These are phyloP conservation scores for Clavelina lepadiformis DNA, from an alignment of 23 tunicate species.

Conservation along the genomic window DNA sequence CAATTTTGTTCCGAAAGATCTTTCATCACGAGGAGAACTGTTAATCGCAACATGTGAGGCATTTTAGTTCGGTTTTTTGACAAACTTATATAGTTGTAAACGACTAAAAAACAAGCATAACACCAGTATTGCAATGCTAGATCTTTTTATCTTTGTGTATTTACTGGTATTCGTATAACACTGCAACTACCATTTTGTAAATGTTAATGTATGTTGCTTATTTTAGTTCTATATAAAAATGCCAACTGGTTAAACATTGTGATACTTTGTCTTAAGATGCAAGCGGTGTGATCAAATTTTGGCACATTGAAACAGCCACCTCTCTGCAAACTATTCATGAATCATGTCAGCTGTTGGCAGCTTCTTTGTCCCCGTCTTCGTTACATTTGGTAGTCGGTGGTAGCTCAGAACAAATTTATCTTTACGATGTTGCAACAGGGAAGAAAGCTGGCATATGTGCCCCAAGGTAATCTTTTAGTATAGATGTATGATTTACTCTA, in stretches of 20 bases:
- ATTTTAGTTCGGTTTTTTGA: too few species aligned
- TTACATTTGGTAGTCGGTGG: constrained; percentile 52
- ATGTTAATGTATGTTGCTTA: too few species aligned
- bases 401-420: constrained; percentile 43
- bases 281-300: constrained; percentile 65
- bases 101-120: too few species aligned
- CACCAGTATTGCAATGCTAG: too few species aligned
- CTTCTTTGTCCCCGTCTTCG: constrained; percentile 35
- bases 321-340: constrained; percentile 70
- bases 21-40: constrained; percentile 54
- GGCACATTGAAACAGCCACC: constrained; percentile 60
- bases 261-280: constrained; percentile 41
- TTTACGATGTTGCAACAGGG: constrained; percentile 69
- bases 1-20: constrained; percentile 44
- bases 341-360: constrained; percentile 46
- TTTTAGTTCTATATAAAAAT: too few species aligned
- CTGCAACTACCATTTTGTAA: too few species aligned
- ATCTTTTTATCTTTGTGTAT: too few species aligned
- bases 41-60: constrained; percentile 62
- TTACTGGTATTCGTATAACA: too few species aligned
- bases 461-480: constrained; percentile 64
- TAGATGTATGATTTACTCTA: too few species aligned
- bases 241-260: too few species aligned
- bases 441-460: constrained; percentile 37
- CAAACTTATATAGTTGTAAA: too few species aligned